A percentile compares a stretch with the other conserved stretches of the same genome.
phyloP scores from a whole-genome alignment of 2,888 invertebrate species.

The Beris morrisii region DNA sequence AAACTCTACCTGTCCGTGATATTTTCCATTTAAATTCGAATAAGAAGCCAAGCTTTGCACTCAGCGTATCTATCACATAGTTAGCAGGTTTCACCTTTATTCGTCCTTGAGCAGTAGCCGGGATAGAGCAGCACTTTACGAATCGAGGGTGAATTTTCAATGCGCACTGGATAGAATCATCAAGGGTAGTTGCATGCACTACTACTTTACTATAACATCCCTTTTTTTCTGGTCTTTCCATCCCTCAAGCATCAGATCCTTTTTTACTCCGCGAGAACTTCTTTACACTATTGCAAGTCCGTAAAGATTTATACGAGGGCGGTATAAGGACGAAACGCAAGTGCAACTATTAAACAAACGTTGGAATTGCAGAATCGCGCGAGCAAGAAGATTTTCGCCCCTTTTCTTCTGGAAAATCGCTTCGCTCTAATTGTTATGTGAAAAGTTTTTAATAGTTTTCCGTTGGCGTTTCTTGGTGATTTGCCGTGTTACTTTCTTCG shows the following conservation, averaged over 20 bases:
- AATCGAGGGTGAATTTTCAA: too few relatives aligned
- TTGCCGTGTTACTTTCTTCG: constrained; percentile 4
- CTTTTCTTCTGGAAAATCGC: background rate
- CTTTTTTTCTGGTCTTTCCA: too few relatives aligned
- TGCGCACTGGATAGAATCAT: too few relatives aligned
- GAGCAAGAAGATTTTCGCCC: constrained; percentile 12
- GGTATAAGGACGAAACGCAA: constrained; percentile 9
- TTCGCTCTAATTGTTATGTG: constrained; percentile 26
- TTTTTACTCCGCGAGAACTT: too few relatives aligned
- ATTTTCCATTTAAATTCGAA: constrained; percentile 2
- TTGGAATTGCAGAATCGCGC: background rate
- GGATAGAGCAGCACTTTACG: too few relatives aligned
- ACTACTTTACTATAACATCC: too few relatives aligned
- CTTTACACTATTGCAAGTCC: background rate
- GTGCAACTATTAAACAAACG: constrained; percentile 23
- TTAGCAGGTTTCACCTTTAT: constrained; percentile 28
- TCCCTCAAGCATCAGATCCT: too few relatives aligned
- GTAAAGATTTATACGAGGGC: constrained; percentile 26
- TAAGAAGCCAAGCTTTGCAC: constrained; percentile 4
- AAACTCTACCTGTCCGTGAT: background rate
- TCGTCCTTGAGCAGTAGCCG: constrained; percentile 11
- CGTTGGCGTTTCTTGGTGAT: background rate
- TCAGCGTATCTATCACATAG: background rate
- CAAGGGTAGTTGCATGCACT: too few relatives aligned
- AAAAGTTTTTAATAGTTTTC: constrained; percentile 26